Evolutionary conservation across 2,797 vertebrate genomes (phyloP), one percentile per base, ranked within the genome.

Genomic region (Gorsachius magnificus): DNA sequence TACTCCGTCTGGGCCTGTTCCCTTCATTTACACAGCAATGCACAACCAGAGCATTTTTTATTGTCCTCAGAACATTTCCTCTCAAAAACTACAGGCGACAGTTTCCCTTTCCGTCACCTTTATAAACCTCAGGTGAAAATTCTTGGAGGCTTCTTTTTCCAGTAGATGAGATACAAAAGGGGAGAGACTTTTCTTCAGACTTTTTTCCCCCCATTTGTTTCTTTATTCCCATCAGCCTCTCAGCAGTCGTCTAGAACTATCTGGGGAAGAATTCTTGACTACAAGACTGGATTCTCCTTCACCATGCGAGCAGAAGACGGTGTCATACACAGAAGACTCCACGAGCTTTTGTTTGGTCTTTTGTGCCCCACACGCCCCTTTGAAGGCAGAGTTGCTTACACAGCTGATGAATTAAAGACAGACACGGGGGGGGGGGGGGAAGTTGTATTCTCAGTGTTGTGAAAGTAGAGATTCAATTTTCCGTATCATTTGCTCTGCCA

Each of bases 391-490:
- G 20, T 15, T 93, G 45, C 65, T 87, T 79, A 70, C 26, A 74
- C 4, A 51, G 25, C 9, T 45, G n/a, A 71, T 28, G 29, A 83
- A 83, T 33, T 77, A 61, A 66, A 94, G 41, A 43, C 41, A 43
- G 41, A 43, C 41, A 43, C 41, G 13, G 8, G 5, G 41, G 41
- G 13, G 41, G 41, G 13, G 13, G 41, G 10, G 36, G 36, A 38
- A 28, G 10, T 64, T 66, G 38, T 28, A 65, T 41, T 84, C 28
- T 79, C 74, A 50, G 50, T 74, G 74, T 45, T 70, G 7, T 38
- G 56, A 18, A 91, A 91, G 70, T 5, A 57, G 50, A 93, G 48
- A 90, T 94, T 94, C 80, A 82, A 87, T 95, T 96, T 94, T 90
- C 90, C 45, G 11, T 95, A 84, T 65, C 36, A 64, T 88, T 82